These are phyloP conservation scores for Copidosoma aretas DNA, from an alignment of 2,888 invertebrate species.

Conservation along the genomic window DNA sequence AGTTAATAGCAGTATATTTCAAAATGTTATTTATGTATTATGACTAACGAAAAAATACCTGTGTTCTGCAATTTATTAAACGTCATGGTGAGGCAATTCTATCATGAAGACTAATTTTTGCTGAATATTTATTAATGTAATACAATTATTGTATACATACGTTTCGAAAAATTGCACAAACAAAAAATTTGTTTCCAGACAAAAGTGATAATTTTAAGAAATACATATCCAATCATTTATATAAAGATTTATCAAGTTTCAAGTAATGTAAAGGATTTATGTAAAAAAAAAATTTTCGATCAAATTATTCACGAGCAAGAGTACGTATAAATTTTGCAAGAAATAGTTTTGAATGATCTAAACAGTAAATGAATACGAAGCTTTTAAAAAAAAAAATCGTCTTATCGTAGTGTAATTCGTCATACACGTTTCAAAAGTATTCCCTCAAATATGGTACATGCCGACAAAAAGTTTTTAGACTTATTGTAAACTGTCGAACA, in stretches of 20 bases:
- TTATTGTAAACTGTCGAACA: no score
- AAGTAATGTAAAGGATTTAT: conserved; percentile 22
- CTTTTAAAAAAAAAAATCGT: no score
- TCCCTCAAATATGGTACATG: no score
- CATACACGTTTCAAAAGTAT: no score
- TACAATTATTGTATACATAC: conserved; percentile 14
- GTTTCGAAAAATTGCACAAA: conserved; percentile 34
- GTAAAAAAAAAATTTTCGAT: conserved; percentile 18
- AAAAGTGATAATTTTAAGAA: conserved; percentile 37
- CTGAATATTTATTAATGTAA: background rate
- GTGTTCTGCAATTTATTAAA: conserved; percentile 27
- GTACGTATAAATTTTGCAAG: conserved; percentile 28
- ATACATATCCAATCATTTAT: conserved; percentile 39
- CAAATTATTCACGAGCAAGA: conserved; percentile 20
- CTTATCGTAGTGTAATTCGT: no score
- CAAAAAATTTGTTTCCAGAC: conserved; percentile 26
- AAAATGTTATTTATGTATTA: conserved; percentile 31
- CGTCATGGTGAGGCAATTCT: conserved; percentile 20
- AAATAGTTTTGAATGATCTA: conserved; percentile 18
- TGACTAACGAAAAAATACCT: conserved; percentile 32
- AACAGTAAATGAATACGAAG: conserved; percentile 15
- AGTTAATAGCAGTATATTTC: conserved; percentile 38
- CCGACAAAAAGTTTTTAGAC: no score
- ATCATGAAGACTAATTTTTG: background rate
- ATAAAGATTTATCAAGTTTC: conserved; percentile 35